Base-by-base conservation (phyloP, 2,113 vertebrate species). In the Elachura formosa region DNA sequence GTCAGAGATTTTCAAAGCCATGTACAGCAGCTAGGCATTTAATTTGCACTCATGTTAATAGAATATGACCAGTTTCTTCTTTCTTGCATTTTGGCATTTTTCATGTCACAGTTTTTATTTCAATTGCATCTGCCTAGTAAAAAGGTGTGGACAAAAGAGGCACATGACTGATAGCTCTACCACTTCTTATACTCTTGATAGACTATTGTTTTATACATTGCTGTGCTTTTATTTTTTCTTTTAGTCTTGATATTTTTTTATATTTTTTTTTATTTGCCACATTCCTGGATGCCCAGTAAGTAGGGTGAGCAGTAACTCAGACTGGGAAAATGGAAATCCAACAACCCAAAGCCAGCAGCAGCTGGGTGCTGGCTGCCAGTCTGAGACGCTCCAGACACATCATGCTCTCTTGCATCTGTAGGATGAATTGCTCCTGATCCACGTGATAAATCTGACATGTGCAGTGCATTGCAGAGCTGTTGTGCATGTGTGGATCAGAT, bases 1-100 rank as follows among this genome's bases (percentile, higher is more conserved):
- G 79, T 93, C 90, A 90, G 75, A 85, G 56, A 91, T 94, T 94
- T 96, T 84, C 68, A 86, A 93, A 90, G 67, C 38, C 75, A 64
- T 2, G 0, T 41, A 36, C 49, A 56, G 46, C 49, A 93, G 24
- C 68, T 74, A 91, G 54, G 46, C 59, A 91, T 76, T 89, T 91
- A 74, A 86, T 91, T 88, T 94, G 64, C 51, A 49, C 13, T 86
- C 56, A 34, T 4, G 0, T 67, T 90, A 80, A 49, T 56, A 51
- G 55, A 86, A 79, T 91, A 82, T 85, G 77, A 76, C 67, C 21
- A 10, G 4, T 67, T 90, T 72, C 48, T 36, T 71, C 55, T 78
- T 83, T 77, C 33, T 74, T 88, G 23, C 29, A 90, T 93, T 94
- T 86, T 76, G 48, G 72, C 16, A 43, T 80, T 41, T 92, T 91